phyloP scores from a whole-genome alignment of 37 sponge, comb jelly and placozoan species.

The Oscarella lobularis region DNA sequence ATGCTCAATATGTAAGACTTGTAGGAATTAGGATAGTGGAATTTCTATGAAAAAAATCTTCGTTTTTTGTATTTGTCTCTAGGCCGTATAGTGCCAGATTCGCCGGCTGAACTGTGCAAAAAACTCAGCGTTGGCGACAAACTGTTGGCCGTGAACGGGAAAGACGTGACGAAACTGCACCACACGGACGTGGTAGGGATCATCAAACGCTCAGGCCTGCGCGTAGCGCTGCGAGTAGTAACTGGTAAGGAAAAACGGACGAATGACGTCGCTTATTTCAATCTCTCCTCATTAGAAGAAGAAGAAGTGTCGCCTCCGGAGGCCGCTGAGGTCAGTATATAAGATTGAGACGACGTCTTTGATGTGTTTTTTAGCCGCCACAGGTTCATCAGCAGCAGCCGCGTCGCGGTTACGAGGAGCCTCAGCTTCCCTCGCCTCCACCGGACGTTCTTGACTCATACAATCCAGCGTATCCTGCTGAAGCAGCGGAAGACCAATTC shows the following conservation, averaged over 20 bases:
- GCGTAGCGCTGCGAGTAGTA: conserved; percentile 17
- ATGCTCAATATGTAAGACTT: conserved; percentile 2
- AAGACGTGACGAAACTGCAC: conserved; percentile 69
- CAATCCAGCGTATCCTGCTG: too few relatives aligned
- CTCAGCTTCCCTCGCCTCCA: too few relatives aligned
- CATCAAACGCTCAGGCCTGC: conserved; percentile 71
- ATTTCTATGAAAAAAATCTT: not conserved
- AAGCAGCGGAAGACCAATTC: too few relatives aligned
- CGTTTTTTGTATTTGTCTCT: not conserved
- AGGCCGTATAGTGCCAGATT: conserved; percentile 79
- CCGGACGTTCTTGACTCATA: too few relatives aligned
- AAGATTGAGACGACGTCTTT: too few relatives aligned
- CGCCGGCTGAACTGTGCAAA: conserved; percentile 68
- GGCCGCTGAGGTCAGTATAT: too few relatives aligned
- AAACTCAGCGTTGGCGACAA: conserved; percentile 63
- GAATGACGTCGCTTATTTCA: conserved; percentile 5
- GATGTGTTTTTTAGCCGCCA: too few relatives aligned
- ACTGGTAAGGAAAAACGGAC: not conserved
- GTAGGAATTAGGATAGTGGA: not conserved
- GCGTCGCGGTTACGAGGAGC: too few relatives aligned
- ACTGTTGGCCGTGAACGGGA: conserved; percentile 72
- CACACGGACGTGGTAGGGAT: conserved; percentile 53
- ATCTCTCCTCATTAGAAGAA: too few relatives aligned
- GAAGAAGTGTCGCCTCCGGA: too few relatives aligned
- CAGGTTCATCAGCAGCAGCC: too few relatives aligned